These are phyloP conservation scores for Alligator sinensis DNA, from an alignment of 2,113 vertebrate genomes.

Conservation along the genomic window DNA sequence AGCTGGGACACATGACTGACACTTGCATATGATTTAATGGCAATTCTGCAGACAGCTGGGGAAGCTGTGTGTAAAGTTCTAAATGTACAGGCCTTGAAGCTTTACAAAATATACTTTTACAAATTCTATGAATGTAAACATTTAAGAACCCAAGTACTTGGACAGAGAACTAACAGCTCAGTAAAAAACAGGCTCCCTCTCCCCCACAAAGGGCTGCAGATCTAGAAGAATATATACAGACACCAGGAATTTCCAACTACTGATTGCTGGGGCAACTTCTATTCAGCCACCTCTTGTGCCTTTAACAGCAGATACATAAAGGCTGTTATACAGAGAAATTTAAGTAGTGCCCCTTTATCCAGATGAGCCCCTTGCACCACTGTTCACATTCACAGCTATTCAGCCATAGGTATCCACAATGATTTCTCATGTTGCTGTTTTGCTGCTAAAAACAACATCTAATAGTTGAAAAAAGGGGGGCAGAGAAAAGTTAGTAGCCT, in stretches of 20 bases:
- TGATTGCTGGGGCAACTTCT: accelerated
- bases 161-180: background rate
- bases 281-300: background rate
- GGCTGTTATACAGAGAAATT: background rate
- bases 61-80: background rate
- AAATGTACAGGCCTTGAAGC: accelerated
- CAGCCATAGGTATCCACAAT: background rate
- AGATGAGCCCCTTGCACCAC: accelerated
- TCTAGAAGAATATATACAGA: accelerated
- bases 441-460: background rate
- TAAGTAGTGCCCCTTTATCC: accelerated
- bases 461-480: background rate
- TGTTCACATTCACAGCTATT: background rate
- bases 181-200: accelerated
- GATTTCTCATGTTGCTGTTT: background rate
- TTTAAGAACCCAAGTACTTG: background rate
- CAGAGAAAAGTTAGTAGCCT: background rate
- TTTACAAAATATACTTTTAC: background rate
- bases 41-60: accelerated
- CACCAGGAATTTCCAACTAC: accelerated
- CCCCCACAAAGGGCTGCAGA: background rate
- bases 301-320: accelerated
- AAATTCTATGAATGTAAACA: background rate
- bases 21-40: accelerated
- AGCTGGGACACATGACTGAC: accelerated